Percentiles rank a stretch among this genome's conserved stretches.
Evolutionary conservation across 2,888 invertebrate genomes (phyloP).

Genomic region (Melanargia galathea): DNA sequence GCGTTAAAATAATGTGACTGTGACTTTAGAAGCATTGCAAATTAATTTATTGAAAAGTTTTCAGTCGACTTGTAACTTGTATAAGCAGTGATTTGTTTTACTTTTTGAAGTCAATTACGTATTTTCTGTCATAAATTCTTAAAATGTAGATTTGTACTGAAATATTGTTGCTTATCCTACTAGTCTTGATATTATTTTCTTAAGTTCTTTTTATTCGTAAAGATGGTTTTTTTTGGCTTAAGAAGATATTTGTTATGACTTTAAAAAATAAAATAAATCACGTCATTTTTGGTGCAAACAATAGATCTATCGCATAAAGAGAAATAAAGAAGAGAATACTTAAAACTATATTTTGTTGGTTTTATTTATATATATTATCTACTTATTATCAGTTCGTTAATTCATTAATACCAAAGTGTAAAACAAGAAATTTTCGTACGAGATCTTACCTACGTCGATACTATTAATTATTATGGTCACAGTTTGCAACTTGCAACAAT

Average conservation of each 20-base stretch:
- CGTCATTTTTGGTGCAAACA: conserved; percentile 12
- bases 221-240: background rate
- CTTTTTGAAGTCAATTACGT: conserved; percentile 12
- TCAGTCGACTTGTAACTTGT: conserved; percentile 14
- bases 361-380: too few species aligned
- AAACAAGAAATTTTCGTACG: too few species aligned
- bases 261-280: conserved; percentile 18
- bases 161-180: background rate
- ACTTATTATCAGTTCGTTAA: background rate
- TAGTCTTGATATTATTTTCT: too few species aligned
- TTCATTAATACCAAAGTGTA: too few species aligned
- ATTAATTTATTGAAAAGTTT: conserved; percentile 27
- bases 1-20: conserved; percentile 23
- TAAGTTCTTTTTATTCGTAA: too few species aligned
- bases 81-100: conserved; percentile 14
- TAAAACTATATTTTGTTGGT: conserved; percentile 23
- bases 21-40: conserved; percentile 24
- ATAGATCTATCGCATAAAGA: conserved; percentile 29
- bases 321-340: conserved; percentile 35
- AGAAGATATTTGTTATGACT: conserved; percentile 1
- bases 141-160: too few species aligned
- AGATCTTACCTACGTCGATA: too few species aligned
- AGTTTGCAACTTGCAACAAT: too few species aligned
- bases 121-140: background rate
- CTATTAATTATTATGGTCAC: too few species aligned